These are phyloP conservation scores for Platycheirus rosarum DNA, from an alignment of 2,888 invertebrate species.

Conservation along the genomic window DNA sequence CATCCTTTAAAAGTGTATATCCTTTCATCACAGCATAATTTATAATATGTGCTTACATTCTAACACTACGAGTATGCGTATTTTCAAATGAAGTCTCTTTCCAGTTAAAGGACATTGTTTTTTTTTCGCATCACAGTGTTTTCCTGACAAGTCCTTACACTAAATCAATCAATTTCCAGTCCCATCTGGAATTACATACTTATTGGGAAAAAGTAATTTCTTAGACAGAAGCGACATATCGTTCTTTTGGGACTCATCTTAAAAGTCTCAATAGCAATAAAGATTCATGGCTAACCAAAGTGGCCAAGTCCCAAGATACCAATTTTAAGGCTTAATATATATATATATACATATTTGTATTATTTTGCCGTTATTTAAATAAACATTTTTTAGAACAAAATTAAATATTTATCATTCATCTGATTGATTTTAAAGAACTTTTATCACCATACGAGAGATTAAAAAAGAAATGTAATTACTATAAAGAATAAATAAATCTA, in stretches of 20 bases:
- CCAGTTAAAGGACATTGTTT: no score
- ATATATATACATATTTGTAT: not conserved
- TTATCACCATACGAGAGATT: no score
- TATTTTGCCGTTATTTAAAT: not conserved
- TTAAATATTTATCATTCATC: no score
- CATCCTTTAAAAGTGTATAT: no score
- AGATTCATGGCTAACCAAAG: constrained; percentile 13
- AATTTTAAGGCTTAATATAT: constrained; percentile 12
- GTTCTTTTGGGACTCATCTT: constrained; percentile 33
- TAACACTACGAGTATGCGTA: no score
- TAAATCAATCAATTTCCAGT: constrained; percentile 38
- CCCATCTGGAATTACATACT: not conserved
- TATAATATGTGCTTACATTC: no score
- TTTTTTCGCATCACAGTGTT: not conserved
- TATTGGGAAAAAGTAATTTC: constrained; percentile 25
- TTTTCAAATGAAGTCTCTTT: no score
- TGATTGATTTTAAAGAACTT: no score
- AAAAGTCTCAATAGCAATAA: constrained; percentile 11
- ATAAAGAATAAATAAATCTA: no score
- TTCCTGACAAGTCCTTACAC: not conserved
- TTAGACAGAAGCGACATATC: constrained; percentile 39
- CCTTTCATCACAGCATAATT: no score
- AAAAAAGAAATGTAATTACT: no score
- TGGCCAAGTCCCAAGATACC: constrained; percentile 11
- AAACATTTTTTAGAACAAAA: no score